Evolutionary conservation across 2,797 vertebrate genomes (phyloP).

Genomic region (Cyclopterus lumpus): DNA sequence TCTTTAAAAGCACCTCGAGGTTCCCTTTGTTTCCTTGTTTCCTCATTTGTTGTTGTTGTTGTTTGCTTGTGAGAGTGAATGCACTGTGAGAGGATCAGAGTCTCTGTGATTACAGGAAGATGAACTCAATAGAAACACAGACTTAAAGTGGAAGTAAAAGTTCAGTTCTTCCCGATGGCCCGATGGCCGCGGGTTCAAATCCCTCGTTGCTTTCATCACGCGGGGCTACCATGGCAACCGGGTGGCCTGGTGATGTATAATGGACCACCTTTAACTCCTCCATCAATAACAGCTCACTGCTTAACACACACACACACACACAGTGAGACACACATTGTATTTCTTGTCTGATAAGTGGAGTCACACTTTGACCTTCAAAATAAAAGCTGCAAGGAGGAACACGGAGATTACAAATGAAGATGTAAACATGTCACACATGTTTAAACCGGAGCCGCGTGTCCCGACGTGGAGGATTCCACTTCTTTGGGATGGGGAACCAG

Average conservation of each 20-base stretch:
- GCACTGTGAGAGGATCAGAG: too few relatives aligned
- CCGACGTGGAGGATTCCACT: too few relatives aligned
- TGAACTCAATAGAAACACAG: slow-evolving; percentile 29
- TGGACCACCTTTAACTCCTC: slow-evolving; percentile 35
- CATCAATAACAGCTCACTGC: slow-evolving; percentile 34
- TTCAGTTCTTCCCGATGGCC: slow-evolving; percentile 18
- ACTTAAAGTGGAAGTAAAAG: slow-evolving; percentile 18
- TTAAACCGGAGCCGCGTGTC: too few relatives aligned
- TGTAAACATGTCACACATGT: too few relatives aligned
- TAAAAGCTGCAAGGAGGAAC: background rate
- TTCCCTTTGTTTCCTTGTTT: too few relatives aligned
- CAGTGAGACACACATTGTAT: background rate
- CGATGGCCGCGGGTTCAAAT: slow-evolving; percentile 17
- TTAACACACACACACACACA: too few relatives aligned
- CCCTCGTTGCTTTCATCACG: slow-evolving; percentile 25
- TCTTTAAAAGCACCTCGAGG: too few relatives aligned
- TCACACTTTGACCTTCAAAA: background rate
- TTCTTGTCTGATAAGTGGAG: background rate
- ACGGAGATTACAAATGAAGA: background rate
- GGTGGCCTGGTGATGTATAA: slow-evolving; percentile 20
- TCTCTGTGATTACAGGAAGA: too few relatives aligned
- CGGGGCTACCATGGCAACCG: slow-evolving; percentile 33
- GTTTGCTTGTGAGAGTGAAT: too few relatives aligned
- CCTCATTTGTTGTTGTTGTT: too few relatives aligned
- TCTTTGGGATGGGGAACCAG: too few relatives aligned